Conservation (phyloP, 1,140 invertebrate genomes). For the Zaprionus taronus region DNA sequence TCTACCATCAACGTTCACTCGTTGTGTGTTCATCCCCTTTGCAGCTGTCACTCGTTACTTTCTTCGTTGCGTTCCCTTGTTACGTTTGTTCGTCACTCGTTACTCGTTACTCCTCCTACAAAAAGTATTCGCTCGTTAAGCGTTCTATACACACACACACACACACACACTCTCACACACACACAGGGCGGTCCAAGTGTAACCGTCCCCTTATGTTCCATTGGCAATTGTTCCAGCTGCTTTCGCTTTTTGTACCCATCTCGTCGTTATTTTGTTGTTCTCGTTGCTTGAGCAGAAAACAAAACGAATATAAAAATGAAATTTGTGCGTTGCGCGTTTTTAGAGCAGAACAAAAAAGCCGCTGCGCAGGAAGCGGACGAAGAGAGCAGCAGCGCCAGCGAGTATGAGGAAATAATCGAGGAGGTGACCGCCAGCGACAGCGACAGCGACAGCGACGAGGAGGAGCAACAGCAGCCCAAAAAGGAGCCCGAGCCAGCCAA, state of each 20-base stretch:
- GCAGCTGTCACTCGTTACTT: constrained; percentile 1
- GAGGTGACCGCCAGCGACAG: constrained; percentile 72
- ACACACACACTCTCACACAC: neutral
- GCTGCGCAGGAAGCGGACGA: constrained; percentile 56
- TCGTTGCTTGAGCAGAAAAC: neutral
- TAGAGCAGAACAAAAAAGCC: constrained; percentile 73
- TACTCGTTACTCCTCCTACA: neutral
- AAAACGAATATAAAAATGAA: constrained; percentile 17
- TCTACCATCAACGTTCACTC: neutral
- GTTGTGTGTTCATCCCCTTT: neutral
- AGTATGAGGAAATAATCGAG: constrained; percentile 83
- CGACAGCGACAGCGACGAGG: constrained; percentile 72
- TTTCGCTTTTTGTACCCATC: neutral
- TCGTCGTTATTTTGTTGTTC: neutral
- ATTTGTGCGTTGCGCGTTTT: constrained; percentile 28
- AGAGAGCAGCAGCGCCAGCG: constrained; percentile 80
- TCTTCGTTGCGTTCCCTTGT: neutral
- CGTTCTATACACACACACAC: neutral
- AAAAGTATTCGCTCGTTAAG: neutral
- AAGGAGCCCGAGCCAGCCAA: constrained; percentile 26
- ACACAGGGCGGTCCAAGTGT: neutral
- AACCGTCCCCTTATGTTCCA: neutral
- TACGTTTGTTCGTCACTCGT: constrained; percentile 9
- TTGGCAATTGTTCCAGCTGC: neutral
- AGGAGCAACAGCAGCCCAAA: constrained; percentile 51